A percentile compares a stretch with the other conserved stretches of the same genome.
These are phyloP conservation scores for Distichodus sexfasciatus DNA, from an alignment of 2,797 vertebrate species.

Conservation along the genomic window DNA sequence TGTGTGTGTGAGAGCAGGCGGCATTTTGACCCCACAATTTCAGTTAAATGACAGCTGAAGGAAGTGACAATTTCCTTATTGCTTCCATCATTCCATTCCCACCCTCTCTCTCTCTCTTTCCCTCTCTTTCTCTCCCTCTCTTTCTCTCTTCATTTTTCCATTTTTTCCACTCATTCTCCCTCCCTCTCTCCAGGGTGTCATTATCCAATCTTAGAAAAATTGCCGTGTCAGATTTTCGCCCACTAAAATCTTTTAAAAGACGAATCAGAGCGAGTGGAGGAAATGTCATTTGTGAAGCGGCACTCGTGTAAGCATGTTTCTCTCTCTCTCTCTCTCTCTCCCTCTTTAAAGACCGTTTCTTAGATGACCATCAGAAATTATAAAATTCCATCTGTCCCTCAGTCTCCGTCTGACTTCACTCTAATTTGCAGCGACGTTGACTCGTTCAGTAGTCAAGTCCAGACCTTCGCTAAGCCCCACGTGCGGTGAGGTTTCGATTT, in stretches of 20 bases:
- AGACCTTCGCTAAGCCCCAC: neutral
- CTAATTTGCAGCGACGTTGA: neutral
- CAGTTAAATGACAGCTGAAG: neutral
- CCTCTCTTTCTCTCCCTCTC: neutral
- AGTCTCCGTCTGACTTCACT: neutral
- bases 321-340: neutral
- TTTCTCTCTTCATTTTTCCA: neutral
- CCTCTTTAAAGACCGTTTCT: too few species aligned
- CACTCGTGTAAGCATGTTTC: neutral
- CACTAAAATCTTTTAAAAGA: constrained; percentile 30
- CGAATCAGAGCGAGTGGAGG: constrained; percentile 10
- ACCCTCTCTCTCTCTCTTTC: neutral
- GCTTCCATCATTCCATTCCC: neutral
- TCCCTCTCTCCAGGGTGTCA: constrained; percentile 22
- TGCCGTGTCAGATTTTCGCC: constrained; percentile 24
- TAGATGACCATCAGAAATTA: too few species aligned
- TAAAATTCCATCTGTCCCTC: constrained; percentile 1
- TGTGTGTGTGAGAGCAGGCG: neutral
- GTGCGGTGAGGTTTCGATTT: neutral
- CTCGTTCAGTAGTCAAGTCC: neutral
- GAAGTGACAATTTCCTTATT: constrained; percentile 1
- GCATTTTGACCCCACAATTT: constrained; percentile 1
- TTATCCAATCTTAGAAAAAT: constrained; percentile 34
- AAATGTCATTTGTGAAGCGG: constrained; percentile 22
- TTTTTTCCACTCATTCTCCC: neutral